Base-by-base conservation (phyloP, 2,888 invertebrate genomes). In the Chrysodeixis includens region DNA sequence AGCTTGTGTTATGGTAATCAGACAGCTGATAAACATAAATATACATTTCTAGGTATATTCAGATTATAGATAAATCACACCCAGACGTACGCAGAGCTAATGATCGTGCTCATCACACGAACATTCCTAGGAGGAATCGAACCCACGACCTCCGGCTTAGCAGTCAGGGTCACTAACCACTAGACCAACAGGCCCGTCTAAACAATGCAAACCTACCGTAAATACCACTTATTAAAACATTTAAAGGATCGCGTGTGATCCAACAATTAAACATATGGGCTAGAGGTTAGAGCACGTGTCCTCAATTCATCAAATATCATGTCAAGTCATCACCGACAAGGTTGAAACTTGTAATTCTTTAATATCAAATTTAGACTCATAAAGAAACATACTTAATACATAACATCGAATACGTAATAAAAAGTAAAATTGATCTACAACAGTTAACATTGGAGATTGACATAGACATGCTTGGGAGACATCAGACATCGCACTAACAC, bases 121-220 rank as follows among this genome's bases (percentile, higher is more conserved):
- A n/a, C n/a, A n/a, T n/a, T n/a, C n/a, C n/a, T n/a, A n/a, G n/a
- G n/a, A n/a, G n/a, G n/a, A n/a, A n/a, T n/a, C n/a, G n/a, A n/a
- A n/a, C n/a, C n/a, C n/a, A n/a, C n/a, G n/a, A n/a, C n/a, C n/a
- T n/a, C n/a, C n/a, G n/a, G n/a, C n/a, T n/a, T n/a, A n/a, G n/a
- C n/a, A n/a, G n/a, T n/a, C n/a, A n/a, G n/a, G n/a, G n/a, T n/a
- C n/a, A n/a, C n/a, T n/a, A n/a, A n/a, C n/a, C n/a, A n/a, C n/a
- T n/a, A n/a, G n/a, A n/a, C n/a, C n/a, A n/a, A n/a, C n/a, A n/a
- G n/a, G n/a, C n/a, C n/a, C n/a, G n/a, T n/a, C n/a, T n/a, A n/a
- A n/a, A n/a, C 77, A 74, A 69, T 62, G 65, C 62, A 79, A 62
- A 77, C 9, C 53, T 32, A 66, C 51, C 62, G 26, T 74, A 66